phyloP scores from a whole-genome alignment of 2,888 invertebrate genomes.

The Drosophila subsilvestris region DNA sequence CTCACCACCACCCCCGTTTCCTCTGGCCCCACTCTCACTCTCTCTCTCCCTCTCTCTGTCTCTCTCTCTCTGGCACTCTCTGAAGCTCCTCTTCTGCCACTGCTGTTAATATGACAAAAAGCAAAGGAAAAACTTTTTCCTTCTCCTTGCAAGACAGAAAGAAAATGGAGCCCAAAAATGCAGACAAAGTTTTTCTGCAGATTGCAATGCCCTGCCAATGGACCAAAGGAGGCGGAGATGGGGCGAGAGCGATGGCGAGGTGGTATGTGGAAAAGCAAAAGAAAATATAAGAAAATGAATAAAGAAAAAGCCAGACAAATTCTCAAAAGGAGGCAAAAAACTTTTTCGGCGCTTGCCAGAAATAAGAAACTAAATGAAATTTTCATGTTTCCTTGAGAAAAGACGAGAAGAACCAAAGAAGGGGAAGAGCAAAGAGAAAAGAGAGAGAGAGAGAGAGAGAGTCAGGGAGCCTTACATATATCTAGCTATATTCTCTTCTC shows the following conservation, averaged over 20 bases:
- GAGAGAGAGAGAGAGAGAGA: slow-evolving; percentile 5
- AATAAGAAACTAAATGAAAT: slow-evolving; percentile 74
- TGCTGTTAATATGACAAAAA: slow-evolving; percentile 78
- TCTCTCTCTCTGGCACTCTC: neutral
- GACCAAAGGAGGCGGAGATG: neutral
- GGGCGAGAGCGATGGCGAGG: neutral
- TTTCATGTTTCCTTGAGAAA: slow-evolving; percentile 62
- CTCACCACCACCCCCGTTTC: neutral
- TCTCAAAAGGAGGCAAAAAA: slow-evolving; percentile 61
- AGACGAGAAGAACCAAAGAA: neutral
- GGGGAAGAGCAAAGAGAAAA: slow-evolving; percentile 3
- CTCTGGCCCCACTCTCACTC: neutral
- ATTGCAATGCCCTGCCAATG: slow-evolving; percentile 64
- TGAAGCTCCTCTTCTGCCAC: slow-evolving; percentile 17
- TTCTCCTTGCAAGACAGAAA: slow-evolving; percentile 34
- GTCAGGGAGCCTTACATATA: slow-evolving; percentile 10
- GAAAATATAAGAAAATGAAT: slow-evolving; percentile 42
- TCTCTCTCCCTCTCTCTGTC: neutral
- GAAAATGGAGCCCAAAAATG: slow-evolving; percentile 45
- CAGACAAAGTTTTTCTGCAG: slow-evolving; percentile 76
- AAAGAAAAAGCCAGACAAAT: slow-evolving; percentile 69
- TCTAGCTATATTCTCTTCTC: neutral
- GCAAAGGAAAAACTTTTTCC: slow-evolving; percentile 66
- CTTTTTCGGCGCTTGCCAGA: slow-evolving; percentile 12
- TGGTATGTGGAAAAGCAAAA: slow-evolving; percentile 24